Evolutionary conservation across 2,797 vertebrate species (phyloP), one percentile per base, ranked within the genome.

Genomic region (Podarcis lilfordi): DNA sequence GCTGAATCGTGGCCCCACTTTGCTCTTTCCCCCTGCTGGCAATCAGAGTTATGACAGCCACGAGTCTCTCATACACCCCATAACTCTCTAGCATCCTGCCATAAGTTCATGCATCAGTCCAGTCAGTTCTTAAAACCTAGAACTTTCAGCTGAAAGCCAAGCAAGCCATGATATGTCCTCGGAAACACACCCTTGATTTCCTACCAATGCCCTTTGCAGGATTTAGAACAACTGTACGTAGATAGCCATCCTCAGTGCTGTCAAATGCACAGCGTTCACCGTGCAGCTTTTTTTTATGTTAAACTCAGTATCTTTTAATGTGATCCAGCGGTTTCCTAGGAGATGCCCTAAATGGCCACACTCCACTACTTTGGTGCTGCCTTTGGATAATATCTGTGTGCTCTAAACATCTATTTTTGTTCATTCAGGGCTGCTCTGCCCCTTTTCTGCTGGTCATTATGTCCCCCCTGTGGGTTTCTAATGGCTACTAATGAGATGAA

Each of bases 261-360:
- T 93, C 93, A 92, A 94, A 95, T 74, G 80, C 82, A 93, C 80
- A 74, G 93, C 29, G 0, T 94, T 96, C 95, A 78, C 91, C 92
- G 92, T 94, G 95, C 90, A 96, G 96, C 90, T 96, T 94, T 96
- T 94, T 96, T 96, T 96, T 95, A 96, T 95, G 95, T 95, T 96
- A 96, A 92, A 92, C 95, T 95, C 96, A 95, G 94, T 96, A 96
- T 96, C 94, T 96, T 94, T 93, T 92, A 90, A 95, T 95, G 92
- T 94, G 96, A 96, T 97, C 96, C 95, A 96, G 96, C 96, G 96
- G 97, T 97, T 97, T 97, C 97, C 97, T 97, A 97, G 97, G 97
- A 97, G 96, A 97, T 96, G 96, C 95, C 96, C 96, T 97, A 96
- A 94, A 95, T 85, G 94, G 94, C 95, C 94, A 94, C 92, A 94